Base-by-base conservation (phyloP, 2,797 vertebrate genomes). In the Urosaurus nigricauda region DNA sequence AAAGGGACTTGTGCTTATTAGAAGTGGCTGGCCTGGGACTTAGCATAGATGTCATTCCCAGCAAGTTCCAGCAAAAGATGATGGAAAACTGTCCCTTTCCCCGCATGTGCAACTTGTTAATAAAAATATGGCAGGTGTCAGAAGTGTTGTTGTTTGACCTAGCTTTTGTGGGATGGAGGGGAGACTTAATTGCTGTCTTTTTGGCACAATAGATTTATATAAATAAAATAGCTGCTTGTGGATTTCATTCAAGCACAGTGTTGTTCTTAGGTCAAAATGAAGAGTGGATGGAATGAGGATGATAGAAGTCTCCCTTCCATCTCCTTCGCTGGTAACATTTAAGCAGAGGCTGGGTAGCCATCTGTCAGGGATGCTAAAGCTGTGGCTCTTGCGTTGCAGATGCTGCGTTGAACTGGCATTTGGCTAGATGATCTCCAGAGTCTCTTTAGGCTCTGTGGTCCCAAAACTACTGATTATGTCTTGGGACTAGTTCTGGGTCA, bases 1-100 rank as follows among this genome's bases (percentile, higher is more conserved):
- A 58, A 32, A 29, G 2, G 51, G 16, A 8, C 35, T 60, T 32
- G 24, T 24, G 11, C n/a, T n/a, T 5, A 19, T 58, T 1, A 19
- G 32, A 35, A 87, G 80, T 32, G 60, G 75, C 89, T 88, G 91
- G 88, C 78, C 56, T 85, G 91, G 84, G 89, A 91, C 68, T 92
- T 86, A 91, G 70, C 83, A 86, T 26, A 1, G 70, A 73, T 73
- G 70, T 0, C 87, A 87, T 88, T 89, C 91, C 90, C 88, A 90
- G 40, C 40, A 2, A n/a, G 5, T 51, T 58, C 84, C 65, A 16
- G 2, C 7, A 85, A 35, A 37, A 63, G 12, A 80, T 12, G 74
- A 13, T 19, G 4, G 26, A 11, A 21, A 56, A 6, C 19, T 58
- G 19, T 85, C 71, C 29, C 26, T 2, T n/a, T 29, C 0, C 2